These are phyloP conservation scores for Tenthredo scrophulariae DNA, from an alignment of 2,888 invertebrate species.

Conservation along the genomic window DNA sequence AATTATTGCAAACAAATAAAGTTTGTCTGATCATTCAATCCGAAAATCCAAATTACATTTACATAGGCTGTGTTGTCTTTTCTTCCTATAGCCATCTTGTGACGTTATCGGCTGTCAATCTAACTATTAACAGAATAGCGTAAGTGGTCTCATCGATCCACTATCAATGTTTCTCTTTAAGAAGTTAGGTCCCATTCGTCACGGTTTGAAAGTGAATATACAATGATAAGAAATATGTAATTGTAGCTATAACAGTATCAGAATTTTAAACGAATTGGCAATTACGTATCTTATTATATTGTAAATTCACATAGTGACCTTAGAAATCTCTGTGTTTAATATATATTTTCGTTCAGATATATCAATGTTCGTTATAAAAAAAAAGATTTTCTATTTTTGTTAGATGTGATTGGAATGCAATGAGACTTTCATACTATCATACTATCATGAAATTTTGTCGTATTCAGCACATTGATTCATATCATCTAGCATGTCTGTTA, in stretches of 20 bases:
- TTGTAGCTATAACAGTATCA: not conserved
- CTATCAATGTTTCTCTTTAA: conserved; percentile 72
- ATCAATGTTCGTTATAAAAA: conserved; percentile 62
- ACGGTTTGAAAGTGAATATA: conserved; percentile 67
- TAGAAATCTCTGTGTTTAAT: conserved; percentile 50
- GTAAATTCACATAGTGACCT: conserved; percentile 28
- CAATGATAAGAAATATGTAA: conserved; percentile 58
- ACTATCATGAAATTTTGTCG: conserved; percentile 60
- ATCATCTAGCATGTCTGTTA: conserved; percentile 56
- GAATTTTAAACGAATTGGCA: not conserved
- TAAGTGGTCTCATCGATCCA: conserved; percentile 84
- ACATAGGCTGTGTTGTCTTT: conserved; percentile 75
- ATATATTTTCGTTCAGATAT: conserved; percentile 58
- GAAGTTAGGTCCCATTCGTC: conserved; percentile 55
- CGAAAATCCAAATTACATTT: conserved; percentile 64
- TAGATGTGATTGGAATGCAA: conserved; percentile 73
- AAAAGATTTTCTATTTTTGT: conserved; percentile 62
- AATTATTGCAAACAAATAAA: conserved; percentile 22
- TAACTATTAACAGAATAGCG: conserved; percentile 95
- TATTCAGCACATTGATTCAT: conserved; percentile 57
- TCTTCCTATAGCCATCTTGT: conserved; percentile 90
- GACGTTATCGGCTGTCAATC: conserved; percentile 95
- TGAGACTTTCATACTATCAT: conserved; percentile 56
- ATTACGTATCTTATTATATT: conserved; percentile 24
- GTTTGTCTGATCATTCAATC: not conserved